Conservation (phyloP, 2,113 vertebrate genomes). For the Sitta europaea region DNA sequence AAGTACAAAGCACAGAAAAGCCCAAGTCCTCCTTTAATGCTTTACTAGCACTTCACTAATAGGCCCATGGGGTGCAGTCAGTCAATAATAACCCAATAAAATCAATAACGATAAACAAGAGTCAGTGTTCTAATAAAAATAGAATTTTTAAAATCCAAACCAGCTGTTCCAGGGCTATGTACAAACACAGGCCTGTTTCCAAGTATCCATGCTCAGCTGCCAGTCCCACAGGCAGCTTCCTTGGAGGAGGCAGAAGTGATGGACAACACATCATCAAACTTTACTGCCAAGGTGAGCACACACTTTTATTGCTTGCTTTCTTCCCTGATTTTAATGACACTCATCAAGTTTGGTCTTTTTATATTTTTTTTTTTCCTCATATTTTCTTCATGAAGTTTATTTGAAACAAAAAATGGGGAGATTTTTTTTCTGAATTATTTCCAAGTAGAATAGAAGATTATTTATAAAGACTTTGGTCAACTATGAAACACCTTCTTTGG, state of each 20-base stretch:
- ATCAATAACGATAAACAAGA: slow-evolving; percentile 71
- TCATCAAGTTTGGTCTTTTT: not conserved
- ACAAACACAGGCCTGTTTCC: not conserved
- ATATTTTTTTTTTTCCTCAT: not conserved
- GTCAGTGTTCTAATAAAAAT: slow-evolving; percentile 69
- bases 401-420: not conserved
- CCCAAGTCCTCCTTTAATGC: slow-evolving; percentile 51
- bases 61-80: slow-evolving; percentile 53
- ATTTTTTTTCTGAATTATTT: not conserved
- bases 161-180: slow-evolving; percentile 25
- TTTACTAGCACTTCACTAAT: slow-evolving; percentile 67
- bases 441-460: not conserved
- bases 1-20: slow-evolving; percentile 56
- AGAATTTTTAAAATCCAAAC: slow-evolving; percentile 59
- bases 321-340: not conserved
- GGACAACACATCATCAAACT: not conserved
- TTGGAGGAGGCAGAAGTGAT: not conserved
- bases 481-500: not conserved
- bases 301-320: not conserved
- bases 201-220: rapidly evolving
- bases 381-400: not conserved
- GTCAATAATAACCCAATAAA: slow-evolving; percentile 72
- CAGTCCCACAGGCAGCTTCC: not conserved
- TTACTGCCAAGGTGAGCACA: not conserved
- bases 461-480: not conserved